These are phyloP conservation scores for Lepidocolaptes lacrymiger DNA, from an alignment of 2,797 vertebrate genomes.

Conservation along the genomic window DNA sequence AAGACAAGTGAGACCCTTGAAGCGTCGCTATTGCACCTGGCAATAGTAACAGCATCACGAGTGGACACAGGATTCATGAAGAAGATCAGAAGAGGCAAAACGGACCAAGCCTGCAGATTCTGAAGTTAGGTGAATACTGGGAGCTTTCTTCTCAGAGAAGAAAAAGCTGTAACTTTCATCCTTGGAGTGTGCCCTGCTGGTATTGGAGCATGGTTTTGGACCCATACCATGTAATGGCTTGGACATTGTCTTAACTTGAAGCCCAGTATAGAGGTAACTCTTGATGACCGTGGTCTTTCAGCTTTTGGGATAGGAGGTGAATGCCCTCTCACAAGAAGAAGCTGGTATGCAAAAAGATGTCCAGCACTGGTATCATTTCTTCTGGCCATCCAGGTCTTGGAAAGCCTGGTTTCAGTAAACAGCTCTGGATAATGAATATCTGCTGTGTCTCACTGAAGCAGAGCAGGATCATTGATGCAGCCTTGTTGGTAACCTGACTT, in stretches of 20 bases:
- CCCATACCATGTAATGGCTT: background rate
- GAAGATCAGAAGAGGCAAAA: background rate
- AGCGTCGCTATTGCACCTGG: background rate
- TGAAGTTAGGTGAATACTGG: background rate
- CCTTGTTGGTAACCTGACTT: background rate
- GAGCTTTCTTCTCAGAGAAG: background rate
- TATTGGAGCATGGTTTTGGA: background rate
- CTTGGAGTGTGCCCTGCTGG: background rate
- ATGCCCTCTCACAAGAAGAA: background rate
- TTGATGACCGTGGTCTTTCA: background rate
- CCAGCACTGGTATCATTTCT: background rate
- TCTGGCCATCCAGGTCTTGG: background rate
- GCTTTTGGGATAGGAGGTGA: background rate
- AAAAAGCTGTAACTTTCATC: background rate
- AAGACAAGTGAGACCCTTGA: background rate
- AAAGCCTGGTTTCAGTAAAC: background rate
- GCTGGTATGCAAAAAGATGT: background rate
- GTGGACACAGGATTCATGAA: rapidly evolving
- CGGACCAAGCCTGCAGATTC: background rate
- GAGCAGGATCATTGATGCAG: rapidly evolving
- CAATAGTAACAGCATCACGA: background rate
- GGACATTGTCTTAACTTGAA: background rate
- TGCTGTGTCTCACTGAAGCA: background rate
- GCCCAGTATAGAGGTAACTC: background rate
- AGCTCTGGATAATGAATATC: background rate